phyloP scores from a whole-genome alignment of 2,113 vertebrate genomes.

The Rhinolophus ferrumequinum region DNA sequence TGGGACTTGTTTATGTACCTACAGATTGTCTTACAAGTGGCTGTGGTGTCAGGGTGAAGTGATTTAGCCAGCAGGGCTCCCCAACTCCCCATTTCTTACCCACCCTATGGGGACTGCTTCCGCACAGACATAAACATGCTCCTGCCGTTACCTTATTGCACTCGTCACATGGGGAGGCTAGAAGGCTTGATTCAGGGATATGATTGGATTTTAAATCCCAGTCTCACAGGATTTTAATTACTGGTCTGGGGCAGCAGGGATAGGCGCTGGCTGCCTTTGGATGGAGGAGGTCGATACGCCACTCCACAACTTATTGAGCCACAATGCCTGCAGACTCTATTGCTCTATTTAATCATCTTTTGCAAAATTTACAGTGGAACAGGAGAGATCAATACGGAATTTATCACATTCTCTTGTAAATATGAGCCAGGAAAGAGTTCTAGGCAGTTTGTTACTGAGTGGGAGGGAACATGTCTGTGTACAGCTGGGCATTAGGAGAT shows the following conservation, averaged over 20 bases:
- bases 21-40: conserved; percentile 68
- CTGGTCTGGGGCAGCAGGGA: conserved; percentile 82
- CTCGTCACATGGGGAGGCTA: conserved; percentile 72
- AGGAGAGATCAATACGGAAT: conserved; percentile 86
- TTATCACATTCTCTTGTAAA: conserved; percentile 87
- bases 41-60: conserved; percentile 58
- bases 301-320: conserved; percentile 87
- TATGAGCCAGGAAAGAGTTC: conserved; percentile 78
- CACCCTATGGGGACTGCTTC: conserved; percentile 77
- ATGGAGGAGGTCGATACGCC: conserved; percentile 85
- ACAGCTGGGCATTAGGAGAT: conserved; percentile 73
- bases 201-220: conserved; percentile 86
- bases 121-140: conserved; percentile 78
- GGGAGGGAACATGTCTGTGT: conserved; percentile 74
- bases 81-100: conserved; percentile 73
- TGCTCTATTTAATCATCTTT: conserved; percentile 90
- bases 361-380: conserved; percentile 88
- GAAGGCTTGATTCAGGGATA: conserved; percentile 68
- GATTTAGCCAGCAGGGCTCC: conserved; percentile 68
- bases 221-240: conserved; percentile 87
- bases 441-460: conserved; percentile 75
- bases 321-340: conserved; percentile 83
- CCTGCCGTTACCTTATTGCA: conserved; percentile 81
- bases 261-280: conserved; percentile 81
- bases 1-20: conserved; percentile 62